phyloP scores from a whole-genome alignment of 1,140 invertebrate species.

The Muscidifurax raptorellus region DNA sequence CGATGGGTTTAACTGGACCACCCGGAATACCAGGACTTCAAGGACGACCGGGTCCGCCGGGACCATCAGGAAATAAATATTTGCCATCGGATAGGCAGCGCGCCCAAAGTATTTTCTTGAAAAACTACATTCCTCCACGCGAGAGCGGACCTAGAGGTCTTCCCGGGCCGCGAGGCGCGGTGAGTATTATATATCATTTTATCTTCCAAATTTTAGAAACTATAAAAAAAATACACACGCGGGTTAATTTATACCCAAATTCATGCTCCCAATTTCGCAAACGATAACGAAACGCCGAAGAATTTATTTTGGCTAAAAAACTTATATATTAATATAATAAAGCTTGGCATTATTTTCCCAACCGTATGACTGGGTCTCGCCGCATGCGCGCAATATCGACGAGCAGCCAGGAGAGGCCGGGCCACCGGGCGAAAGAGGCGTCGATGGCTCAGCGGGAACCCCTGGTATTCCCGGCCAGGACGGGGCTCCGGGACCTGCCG shows the following conservation, averaged over 20 bases:
- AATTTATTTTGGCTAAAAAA: too few relatives aligned
- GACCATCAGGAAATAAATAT: conserved; percentile 63
- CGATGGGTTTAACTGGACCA: conserved; percentile 59
- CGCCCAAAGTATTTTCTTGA: conserved; percentile 41
- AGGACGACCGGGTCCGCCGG: conserved; percentile 57
- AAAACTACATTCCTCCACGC: conserved; percentile 61
- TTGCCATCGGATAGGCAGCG: conserved; percentile 37
- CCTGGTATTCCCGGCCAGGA: conserved; percentile 73
- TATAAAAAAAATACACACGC: too few relatives aligned
- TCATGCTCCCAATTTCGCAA: too few relatives aligned
- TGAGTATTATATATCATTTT: conserved; percentile 53
- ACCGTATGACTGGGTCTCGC: too few relatives aligned
- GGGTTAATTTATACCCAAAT: too few relatives aligned
- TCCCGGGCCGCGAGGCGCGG: conserved; percentile 71
- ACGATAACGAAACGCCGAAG: too few relatives aligned
- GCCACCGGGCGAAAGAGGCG: conserved; percentile 74
- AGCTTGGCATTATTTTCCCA: too few relatives aligned
- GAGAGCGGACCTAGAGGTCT: conserved; percentile 70
- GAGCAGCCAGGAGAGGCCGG: conserved; percentile 75
- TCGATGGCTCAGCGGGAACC: conserved; percentile 69
- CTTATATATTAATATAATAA: too few relatives aligned
- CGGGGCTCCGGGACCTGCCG: conserved; percentile 71
- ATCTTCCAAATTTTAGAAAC: too few relatives aligned
- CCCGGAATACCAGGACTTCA: conserved; percentile 6
- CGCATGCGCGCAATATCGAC: not conserved